Conservation (phyloP, 92 coral and sea anemone species). For the Paramuricea clavata region DNA sequence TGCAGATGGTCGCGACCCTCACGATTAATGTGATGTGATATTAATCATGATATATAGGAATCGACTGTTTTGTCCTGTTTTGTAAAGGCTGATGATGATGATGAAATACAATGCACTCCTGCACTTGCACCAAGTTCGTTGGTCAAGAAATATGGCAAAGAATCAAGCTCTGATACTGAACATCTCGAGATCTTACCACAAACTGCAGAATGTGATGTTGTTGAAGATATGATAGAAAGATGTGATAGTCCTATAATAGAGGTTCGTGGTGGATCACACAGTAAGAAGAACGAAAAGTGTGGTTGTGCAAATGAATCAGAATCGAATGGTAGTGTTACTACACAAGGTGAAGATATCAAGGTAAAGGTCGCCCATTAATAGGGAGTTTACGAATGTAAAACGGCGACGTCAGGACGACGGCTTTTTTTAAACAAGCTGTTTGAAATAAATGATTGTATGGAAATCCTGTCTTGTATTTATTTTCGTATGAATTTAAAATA, state of each 20-base stretch:
- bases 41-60: too few relatives aligned
- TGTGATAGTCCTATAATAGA: conserved; percentile 15
- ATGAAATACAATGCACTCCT: conserved; percentile 93
- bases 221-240: not conserved
- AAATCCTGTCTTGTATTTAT: too few relatives aligned
- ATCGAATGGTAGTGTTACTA: not conserved
- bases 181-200: not conserved
- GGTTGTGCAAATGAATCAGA: not conserved
- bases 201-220: not conserved
- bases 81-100: conserved; percentile 76
- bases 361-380: too few relatives aligned
- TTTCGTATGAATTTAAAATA: too few relatives aligned
- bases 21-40: too few relatives aligned
- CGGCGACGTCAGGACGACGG: too few relatives aligned
- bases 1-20: too few relatives aligned
- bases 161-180: not conserved
- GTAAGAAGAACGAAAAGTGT: not conserved
- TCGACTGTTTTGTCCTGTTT: conserved; percentile 1
- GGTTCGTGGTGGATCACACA: not conserved
- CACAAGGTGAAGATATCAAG: not conserved
- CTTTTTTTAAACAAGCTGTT: too few relatives aligned
- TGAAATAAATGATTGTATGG: too few relatives aligned
- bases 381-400: too few relatives aligned
- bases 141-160: conserved; percentile 43
- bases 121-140: conserved; percentile 95